Conservation (phyloP, 2,113 vertebrate species). For the Penelope pileata region DNA sequence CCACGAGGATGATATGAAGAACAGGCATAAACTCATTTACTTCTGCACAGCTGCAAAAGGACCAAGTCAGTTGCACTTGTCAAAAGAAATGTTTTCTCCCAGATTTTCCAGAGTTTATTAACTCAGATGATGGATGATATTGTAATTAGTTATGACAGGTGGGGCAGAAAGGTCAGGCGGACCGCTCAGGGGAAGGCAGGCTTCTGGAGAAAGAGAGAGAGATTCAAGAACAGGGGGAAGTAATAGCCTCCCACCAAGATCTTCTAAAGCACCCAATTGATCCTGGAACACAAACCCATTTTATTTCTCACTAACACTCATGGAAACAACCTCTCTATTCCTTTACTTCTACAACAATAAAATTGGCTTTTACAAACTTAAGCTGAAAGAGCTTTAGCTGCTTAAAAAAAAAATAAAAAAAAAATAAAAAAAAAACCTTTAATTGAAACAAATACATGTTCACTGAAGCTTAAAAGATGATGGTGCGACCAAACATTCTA, state of each 20-base stretch:
- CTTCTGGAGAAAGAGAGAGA: background rate
- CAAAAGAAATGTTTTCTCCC: background rate
- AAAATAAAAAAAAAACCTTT: background rate
- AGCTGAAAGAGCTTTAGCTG: background rate
- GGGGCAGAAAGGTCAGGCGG: conserved; percentile 14
- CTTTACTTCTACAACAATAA: background rate
- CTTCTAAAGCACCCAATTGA: conserved; percentile 25
- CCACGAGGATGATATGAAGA: too few relatives aligned
- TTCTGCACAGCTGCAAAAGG: background rate
- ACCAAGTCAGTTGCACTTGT: rapidly evolving
- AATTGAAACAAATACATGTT: background rate
- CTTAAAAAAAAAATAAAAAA: background rate
- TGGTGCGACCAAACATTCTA: background rate
- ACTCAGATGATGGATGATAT: background rate
- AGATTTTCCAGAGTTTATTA: background rate
- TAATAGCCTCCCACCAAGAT: background rate
- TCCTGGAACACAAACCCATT: conserved; percentile 6
- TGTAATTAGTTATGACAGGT: background rate
- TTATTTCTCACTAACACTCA: conserved; percentile 2
- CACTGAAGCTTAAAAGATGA: background rate
- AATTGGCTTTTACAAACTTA: background rate
- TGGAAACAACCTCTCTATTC: background rate
- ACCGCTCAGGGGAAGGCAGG: background rate
- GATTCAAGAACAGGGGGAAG: conserved; percentile 24
- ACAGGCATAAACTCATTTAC: background rate